Conservation (phyloP, 1,140 invertebrate genomes). For the Caerostris extrusa region DNA sequence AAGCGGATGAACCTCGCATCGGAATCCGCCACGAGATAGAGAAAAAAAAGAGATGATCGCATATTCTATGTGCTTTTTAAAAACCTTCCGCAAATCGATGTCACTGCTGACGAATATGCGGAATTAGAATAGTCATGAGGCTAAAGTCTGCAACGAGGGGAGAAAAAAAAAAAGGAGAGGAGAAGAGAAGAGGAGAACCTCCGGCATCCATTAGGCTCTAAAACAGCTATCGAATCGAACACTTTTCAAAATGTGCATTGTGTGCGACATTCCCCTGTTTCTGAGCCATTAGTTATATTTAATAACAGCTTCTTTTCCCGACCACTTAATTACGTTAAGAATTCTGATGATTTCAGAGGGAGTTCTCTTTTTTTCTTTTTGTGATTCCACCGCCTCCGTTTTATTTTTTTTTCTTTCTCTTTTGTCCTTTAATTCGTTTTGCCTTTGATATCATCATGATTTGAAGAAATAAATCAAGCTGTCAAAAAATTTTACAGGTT, state of each 20-base stretch:
- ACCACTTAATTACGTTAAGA: conserved; percentile 55
- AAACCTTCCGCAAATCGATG: conserved; percentile 18
- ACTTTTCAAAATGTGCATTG: conserved; percentile 7
- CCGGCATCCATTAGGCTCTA: conserved; percentile 35
- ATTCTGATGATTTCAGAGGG: conserved; percentile 52
- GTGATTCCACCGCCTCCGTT: too few species aligned
- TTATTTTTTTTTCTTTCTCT: neutral
- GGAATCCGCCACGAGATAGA: neutral
- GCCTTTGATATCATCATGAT: conserved; percentile 46
- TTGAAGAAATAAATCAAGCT: conserved; percentile 62
- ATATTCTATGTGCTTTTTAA: neutral
- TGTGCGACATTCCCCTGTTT: conserved; percentile 14
- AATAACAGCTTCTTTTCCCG: conserved; percentile 46
- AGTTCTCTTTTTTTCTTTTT: neutral
- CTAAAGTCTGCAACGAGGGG: neutral
- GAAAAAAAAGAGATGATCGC: neutral
- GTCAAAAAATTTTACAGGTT: conserved; percentile 40
- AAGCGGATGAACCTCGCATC: neutral
- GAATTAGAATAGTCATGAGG: conserved; percentile 32
- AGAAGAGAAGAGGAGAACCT: neutral
- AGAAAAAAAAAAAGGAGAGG: neutral
- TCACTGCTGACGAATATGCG: conserved; percentile 10
- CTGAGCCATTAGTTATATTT: conserved; percentile 46
- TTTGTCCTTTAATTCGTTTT: neutral
- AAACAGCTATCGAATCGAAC: conserved; percentile 45